phyloP scores from a whole-genome alignment of 2,113 vertebrate genomes.

The Australoheros scitulus region DNA sequence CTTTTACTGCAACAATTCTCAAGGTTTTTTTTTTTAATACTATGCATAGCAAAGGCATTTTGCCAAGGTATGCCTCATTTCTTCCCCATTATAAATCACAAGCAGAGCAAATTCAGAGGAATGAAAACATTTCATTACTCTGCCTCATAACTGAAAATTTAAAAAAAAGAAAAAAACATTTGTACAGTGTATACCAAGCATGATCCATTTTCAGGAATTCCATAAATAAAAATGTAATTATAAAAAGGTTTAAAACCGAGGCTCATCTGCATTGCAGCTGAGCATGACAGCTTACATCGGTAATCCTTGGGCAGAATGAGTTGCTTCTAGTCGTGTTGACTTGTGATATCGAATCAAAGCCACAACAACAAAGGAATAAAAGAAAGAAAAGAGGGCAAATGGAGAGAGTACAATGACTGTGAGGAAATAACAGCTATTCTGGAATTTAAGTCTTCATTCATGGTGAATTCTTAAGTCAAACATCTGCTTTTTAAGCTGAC shows the following conservation, averaged over 20 bases:
- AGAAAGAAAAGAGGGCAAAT: neutral
- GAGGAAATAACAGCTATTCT: neutral
- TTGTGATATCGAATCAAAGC: constrained; percentile 54
- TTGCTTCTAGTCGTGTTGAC: constrained; percentile 60
- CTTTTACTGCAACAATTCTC: neutral
- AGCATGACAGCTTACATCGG: constrained; percentile 64
- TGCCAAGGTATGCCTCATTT: constrained; percentile 12
- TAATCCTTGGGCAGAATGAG: constrained; percentile 66
- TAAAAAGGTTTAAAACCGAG: constrained; percentile 60
- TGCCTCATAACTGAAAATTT: neutral
- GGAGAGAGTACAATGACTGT: neutral
- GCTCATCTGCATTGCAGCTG: constrained; percentile 56
- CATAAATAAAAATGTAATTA: constrained; percentile 72
- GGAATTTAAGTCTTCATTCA: neutral
- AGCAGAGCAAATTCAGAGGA: neutral
- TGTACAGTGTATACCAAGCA: neutral
- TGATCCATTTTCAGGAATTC: constrained; percentile 37
- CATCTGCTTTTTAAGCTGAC: neutral
- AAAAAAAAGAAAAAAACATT: neutral
- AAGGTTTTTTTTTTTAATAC: neutral
- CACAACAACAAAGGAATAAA: constrained; percentile 22
- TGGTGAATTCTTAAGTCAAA: neutral
- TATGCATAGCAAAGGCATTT: neutral
- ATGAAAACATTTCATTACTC: constrained; percentile 18
- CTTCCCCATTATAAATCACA: constrained; percentile 10